Evolutionary conservation across 2,797 vertebrate species (phyloP).

Genomic region (Phataginus tricuspis): DNA sequence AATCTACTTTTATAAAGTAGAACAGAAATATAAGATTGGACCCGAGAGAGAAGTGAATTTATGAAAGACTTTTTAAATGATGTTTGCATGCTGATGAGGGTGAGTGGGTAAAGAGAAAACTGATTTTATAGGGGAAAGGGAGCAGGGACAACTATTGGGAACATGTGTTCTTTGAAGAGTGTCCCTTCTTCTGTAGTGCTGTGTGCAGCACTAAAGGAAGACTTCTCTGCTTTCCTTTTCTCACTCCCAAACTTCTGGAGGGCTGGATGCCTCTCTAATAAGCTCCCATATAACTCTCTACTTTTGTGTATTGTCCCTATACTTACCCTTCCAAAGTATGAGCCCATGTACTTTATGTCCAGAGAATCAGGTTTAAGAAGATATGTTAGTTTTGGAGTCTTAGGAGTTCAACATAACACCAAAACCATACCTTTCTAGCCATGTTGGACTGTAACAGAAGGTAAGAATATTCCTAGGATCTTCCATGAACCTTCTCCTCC

Average conservation of each 20-base stretch:
- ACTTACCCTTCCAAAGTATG: not conserved
- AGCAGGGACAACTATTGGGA: not conserved
- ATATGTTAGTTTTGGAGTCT: not conserved
- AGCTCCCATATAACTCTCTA: not conserved
- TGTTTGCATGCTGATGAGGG: not conserved
- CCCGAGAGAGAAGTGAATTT: not conserved
- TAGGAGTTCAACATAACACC: not conserved
- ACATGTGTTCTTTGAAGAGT: not conserved
- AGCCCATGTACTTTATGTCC: not conserved
- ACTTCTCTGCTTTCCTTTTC: not conserved
- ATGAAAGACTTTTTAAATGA: not conserved
- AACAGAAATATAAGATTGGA: constrained; percentile 3
- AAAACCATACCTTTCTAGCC: not conserved
- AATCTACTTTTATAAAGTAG: not conserved
- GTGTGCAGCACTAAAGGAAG: not conserved
- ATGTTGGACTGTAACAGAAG: not conserved
- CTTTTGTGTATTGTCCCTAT: not conserved
- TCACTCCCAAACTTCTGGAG: not conserved
- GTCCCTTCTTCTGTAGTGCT: not conserved
- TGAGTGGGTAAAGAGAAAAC: not conserved
- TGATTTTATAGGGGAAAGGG: not conserved
- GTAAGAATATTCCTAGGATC: not conserved
- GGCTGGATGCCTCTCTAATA: not conserved
- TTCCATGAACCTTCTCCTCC: not conserved
- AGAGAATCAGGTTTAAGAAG: not conserved